These are phyloP conservation scores for Laticauda colubrina DNA, from an alignment of 2,113 vertebrate species.

Conservation along the genomic window DNA sequence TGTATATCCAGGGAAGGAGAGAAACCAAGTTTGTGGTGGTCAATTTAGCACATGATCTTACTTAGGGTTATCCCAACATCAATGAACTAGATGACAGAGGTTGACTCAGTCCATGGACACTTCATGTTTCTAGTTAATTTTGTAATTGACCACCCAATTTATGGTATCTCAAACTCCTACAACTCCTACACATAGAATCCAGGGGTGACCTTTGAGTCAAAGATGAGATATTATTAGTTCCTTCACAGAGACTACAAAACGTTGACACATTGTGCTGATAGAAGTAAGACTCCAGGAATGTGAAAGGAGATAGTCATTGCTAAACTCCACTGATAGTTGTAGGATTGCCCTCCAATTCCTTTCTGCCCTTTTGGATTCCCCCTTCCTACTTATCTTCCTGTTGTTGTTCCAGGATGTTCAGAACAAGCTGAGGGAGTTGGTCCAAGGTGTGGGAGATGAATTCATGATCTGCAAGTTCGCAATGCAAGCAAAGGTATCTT, in stretches of 20 bases:
- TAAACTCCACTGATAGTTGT: neutral
- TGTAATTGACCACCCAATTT: neutral
- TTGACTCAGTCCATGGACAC: neutral
- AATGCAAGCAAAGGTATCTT: conserved; percentile 85
- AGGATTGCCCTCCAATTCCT: neutral
- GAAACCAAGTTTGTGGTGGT: neutral
- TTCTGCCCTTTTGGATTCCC: neutral
- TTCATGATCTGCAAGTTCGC: conserved; percentile 88
- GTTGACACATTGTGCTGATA: neutral
- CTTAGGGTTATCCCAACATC: neutral
- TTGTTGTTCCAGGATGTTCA: conserved; percentile 85
- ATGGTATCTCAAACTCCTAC: neutral
- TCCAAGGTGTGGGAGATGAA: conserved; percentile 88
- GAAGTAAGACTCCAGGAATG: neutral
- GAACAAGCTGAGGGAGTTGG: conserved; percentile 84
- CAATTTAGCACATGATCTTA: neutral
- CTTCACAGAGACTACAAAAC: neutral
- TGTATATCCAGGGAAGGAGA: neutral
- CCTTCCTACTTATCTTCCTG: neutral
- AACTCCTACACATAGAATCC: neutral
- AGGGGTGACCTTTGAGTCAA: no score
- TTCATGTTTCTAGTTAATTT: neutral
- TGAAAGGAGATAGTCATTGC: neutral
- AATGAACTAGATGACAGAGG: neutral
- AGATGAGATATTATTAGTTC: no score